Evolutionary conservation across 2,113 vertebrate species (phyloP), one percentile per base, ranked within the genome.

Genomic region (Polypterus bichir): DNA sequence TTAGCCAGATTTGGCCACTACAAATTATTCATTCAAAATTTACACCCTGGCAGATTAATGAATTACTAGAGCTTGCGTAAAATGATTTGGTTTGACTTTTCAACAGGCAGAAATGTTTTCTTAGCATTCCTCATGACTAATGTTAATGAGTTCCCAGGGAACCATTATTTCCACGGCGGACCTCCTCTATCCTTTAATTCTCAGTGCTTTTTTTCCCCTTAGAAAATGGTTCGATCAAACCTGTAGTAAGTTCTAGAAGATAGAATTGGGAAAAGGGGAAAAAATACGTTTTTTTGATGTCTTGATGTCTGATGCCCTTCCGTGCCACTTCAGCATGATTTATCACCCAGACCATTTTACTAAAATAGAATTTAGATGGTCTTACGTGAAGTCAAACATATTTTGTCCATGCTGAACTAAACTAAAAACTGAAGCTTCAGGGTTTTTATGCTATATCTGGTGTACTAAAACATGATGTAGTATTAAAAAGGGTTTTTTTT

Each of bases 41-140:
- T 79, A 69, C 73, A 80, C 74, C 69, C 68, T 62, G 69, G 68
- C 69, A 74, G 83, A 81, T 88, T 92, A 90, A 92, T 93, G 81
- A 91, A 83, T 87, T 70, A 80, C 80, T 76, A 86, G 81, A 77
- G 83, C 81, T 86, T 84, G 77, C 70, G 69, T 85, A 87, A 87
- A 90, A 82, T 73, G 68, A 81, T 72, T 83, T 82, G 77, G 77
- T 77, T 73, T 81, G 79, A 78, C 73, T 83, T 86, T 81, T 80
- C 79, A 80, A 82, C 72, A 76, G 67, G 71, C 74, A 70, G 65
- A 68, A 66, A 7, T 79, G 80, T 80, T 85, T 75, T 81, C 67
- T 76, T 76, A 73, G 65, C 70, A 67, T 69, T 71, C 79, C 75
- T 80, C 80, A 71, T 84, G 81, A 81, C 81, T 79, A 64, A 58